Evolutionary conservation across 2,797 vertebrate genomes (phyloP), one percentile per base, ranked within the genome.

Genomic region (Acanthis flammea): DNA sequence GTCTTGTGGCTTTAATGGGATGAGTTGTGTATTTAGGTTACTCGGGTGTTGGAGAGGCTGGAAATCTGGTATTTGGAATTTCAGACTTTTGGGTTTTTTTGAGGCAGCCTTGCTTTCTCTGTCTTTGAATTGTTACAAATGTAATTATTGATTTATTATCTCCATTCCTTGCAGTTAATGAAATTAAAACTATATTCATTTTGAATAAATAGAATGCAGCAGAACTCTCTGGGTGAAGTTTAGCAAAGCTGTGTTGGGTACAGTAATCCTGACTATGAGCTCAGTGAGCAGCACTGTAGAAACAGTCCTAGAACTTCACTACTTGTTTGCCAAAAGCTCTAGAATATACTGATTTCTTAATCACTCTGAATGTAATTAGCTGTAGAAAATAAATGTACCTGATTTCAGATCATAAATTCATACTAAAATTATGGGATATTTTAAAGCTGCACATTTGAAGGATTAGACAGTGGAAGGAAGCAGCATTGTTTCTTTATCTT

Each of bases 401-500:
- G 47, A 82, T 88, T 94, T 86, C 53, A 85, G 75, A 72, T 95
- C 75, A 70, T 66, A 92, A 95, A 55, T 44, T 63, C 76, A 14
- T 45, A 30, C 50, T 84, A 77, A 53, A 92, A 92, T 88, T 63
- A 41, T 0, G 5, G 44, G 47, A 13, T 81, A 67, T 63, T 94
- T 79, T 79, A 90, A 96, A 89, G 47, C 90, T 92, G 62, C 57
- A 48, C 47, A 15, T 95, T 78, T 71, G 60, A 94, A 94, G 92
- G 93, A 93, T 94, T 94, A 86, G 42, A 33, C 35, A 74, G 51
- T 0, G 2, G 44, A 86, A 72, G 78, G 74, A 94, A 85, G 82
- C 61, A 90, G 50, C 25, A n/a, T 13, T 7, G 44, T 72, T 86
- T 24, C 57, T 92, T 97, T 97, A 96, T 97, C 97, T 96, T 80